These are phyloP conservation scores for Labrus mixtus DNA, from an alignment of 2,113 vertebrate species.

Conservation along the genomic window DNA sequence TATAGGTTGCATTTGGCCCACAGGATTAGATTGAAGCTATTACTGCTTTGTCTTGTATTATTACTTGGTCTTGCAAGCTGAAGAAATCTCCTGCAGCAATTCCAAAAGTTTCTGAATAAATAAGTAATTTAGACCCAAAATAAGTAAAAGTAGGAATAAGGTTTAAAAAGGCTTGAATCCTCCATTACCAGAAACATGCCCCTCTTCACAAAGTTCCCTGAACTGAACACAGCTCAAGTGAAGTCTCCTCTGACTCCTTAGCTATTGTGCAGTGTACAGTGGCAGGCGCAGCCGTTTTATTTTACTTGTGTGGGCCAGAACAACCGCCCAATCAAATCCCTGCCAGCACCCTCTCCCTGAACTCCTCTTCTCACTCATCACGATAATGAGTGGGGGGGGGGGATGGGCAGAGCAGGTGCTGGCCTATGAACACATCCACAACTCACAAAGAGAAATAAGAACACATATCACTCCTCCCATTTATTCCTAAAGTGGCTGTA, in stretches of 20 bases:
- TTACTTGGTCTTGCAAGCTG: background rate
- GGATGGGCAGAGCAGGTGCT: slow-evolving; percentile 79
- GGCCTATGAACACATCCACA: slow-evolving; percentile 66
- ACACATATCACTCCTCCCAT: slow-evolving; percentile 43
- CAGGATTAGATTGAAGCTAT: no score
- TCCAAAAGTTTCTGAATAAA: background rate
- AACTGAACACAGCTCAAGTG: slow-evolving; percentile 5
- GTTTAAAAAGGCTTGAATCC: background rate
- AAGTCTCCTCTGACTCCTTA: slow-evolving; percentile 27
- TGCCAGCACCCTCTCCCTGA: slow-evolving; percentile 74
- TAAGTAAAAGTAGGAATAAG: no score
- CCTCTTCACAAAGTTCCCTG: background rate
- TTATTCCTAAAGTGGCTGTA: slow-evolving; percentile 22
- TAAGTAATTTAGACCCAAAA: background rate
- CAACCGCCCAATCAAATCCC: slow-evolving; percentile 65
- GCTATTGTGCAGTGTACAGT: slow-evolving; percentile 48
- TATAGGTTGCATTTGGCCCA: no score
- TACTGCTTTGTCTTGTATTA: no score
- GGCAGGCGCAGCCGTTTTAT: slow-evolving; percentile 48
- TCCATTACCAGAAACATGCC: background rate
- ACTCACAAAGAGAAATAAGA: slow-evolving; percentile 64
- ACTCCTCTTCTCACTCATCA: slow-evolving; percentile 78
- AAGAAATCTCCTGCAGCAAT: no score
- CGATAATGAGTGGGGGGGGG: slow-evolving; percentile 75
- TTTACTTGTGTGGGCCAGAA: slow-evolving; percentile 65